Evolutionary conservation across 2,113 vertebrate genomes (phyloP).

Genomic region (Chaetorhynchus papuensis): DNA sequence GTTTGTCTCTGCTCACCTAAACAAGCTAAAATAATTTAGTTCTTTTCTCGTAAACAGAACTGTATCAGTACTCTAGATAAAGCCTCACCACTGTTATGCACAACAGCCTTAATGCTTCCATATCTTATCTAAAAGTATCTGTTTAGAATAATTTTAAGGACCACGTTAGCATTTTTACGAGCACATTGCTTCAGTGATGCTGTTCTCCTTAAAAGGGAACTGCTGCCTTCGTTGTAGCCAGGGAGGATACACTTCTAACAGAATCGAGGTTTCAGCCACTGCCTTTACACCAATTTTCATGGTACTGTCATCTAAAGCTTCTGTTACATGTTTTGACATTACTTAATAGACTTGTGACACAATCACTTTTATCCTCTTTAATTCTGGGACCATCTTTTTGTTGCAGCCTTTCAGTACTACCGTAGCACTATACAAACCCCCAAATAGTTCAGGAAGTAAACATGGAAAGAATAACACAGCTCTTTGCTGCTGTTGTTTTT

Average conservation of each 20-base stretch:
- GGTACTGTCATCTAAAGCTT: background rate
- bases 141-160: slow-evolving; percentile 40
- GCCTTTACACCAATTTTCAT: background rate
- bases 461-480: background rate
- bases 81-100: background rate
- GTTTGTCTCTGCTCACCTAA: slow-evolving; percentile 10
- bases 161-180: background rate
- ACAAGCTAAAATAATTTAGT: background rate
- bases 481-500: background rate
- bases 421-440: background rate
- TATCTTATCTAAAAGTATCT: slow-evolving; percentile 59
- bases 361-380: background rate
- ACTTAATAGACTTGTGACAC: background rate
- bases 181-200: background rate
- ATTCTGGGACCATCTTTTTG: background rate
- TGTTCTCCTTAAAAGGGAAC: slow-evolving; percentile 46
- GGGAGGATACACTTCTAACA: background rate
- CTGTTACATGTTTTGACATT: background rate
- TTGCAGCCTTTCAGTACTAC: background rate
- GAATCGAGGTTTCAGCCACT: background rate
- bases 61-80: background rate
- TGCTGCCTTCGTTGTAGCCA: background rate
- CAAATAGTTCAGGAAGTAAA: background rate
- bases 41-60: slow-evolving; percentile 13
- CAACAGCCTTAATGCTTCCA: background rate